These are phyloP conservation scores for Epinotia brunnichana DNA, from an alignment of 2,888 invertebrate species.

Conservation along the genomic window DNA sequence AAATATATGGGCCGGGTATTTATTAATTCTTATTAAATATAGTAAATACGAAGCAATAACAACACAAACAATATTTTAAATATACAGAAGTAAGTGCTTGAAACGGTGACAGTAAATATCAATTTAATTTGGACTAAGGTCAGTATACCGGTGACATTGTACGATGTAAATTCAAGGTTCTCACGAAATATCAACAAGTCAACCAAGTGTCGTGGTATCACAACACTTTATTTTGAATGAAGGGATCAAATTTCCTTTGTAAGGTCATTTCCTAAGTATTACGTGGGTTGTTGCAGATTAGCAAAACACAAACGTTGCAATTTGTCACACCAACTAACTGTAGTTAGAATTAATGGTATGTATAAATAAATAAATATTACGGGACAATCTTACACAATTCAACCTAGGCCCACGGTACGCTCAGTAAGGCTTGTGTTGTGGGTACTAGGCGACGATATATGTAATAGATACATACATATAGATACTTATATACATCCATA, in stretches of 20 bases:
- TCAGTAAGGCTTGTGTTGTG: too few relatives aligned
- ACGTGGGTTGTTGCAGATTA: not conserved
- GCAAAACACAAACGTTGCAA: not conserved
- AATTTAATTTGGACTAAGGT: conserved; percentile 40
- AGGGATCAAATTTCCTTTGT: not conserved
- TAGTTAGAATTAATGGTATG: too few relatives aligned
- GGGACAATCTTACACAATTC: too few relatives aligned
- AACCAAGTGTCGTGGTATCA: conserved; percentile 15
- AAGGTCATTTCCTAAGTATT: not conserved
- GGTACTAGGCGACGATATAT: too few relatives aligned
- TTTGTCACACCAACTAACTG: too few relatives aligned
- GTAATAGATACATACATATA: too few relatives aligned
- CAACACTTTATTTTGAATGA: not conserved
- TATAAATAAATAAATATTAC: too few relatives aligned
- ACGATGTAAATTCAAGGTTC: conserved; percentile 32
- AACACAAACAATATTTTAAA: not conserved
- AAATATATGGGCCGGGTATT: too few relatives aligned
- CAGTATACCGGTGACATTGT: conserved; percentile 38
- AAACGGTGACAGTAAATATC: conserved; percentile 25
- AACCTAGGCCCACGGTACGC: too few relatives aligned
- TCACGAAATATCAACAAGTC: conserved; percentile 27
- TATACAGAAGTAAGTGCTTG: not conserved
- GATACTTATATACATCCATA: too few relatives aligned
- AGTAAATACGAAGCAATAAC: not conserved
- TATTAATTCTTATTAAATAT: not conserved